Evolutionary conservation across 2,888 invertebrate species (phyloP), one percentile per base, ranked within the genome.

Genomic region (Thera obeliscata): DNA sequence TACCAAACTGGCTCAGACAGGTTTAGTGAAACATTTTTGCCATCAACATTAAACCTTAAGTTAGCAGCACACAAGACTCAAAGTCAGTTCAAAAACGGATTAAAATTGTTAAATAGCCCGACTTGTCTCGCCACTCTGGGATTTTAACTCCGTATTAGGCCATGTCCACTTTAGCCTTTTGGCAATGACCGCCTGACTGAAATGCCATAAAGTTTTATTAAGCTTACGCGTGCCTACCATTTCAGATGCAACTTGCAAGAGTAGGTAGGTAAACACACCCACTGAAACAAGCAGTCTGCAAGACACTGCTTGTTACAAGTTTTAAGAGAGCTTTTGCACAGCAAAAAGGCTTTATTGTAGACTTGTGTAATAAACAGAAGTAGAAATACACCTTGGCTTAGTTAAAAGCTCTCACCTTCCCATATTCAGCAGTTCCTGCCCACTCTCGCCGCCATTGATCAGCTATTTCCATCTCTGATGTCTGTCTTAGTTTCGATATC

Each of bases 371-470:
- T 43, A 43, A 38, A n/a, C 9, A 48, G 36, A 2, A 22, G 35
- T 8, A 11, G 33, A 56, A 36, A 36, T n/a, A 11, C 54, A 58
- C 11, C 54, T 22, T 0, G 52, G 41, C 12, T 59, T 38, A 8
- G 35, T n/a, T 41, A 66, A 78, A 74, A 74, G 22, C 22, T 22
- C 86, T 88, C 78, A 93, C 93, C 87, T 93, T 92, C 78, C 93
- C 93, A 84, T 90, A 93, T 85, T 93, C 93, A 77, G 93, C 93
- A 59, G 90, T 87, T 73, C 93, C 93, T 74, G 93, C 88, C 93
- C 93, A 93, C 87, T 93, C 87, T 81, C 90, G 85, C 76, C 89
- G 89, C 93, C 93, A 93, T 85, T 92, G 93, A 66, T 89, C 92
- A 77, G 91, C 93, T 76, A 93, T 87, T 87, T 93, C 93, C 93